Percentiles rank a stretch among this genome's conserved stretches.
phyloP scores from a whole-genome alignment of 1,140 invertebrate genomes.

The Luehdorfia chinensis region DNA sequence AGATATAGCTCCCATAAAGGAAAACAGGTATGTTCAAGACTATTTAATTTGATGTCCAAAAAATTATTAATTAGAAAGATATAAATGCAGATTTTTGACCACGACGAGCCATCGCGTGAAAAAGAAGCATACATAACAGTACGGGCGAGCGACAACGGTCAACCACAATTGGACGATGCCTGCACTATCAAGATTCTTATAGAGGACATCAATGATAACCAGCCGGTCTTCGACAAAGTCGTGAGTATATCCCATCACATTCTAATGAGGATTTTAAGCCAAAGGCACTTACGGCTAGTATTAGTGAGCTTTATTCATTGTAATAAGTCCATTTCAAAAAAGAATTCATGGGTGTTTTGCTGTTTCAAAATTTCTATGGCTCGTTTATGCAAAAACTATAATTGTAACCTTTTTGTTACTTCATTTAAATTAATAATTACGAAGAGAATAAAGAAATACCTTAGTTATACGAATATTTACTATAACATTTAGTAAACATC shows the following conservation, averaged over 20 bases:
- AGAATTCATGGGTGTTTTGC: background rate
- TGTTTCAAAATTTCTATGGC: no score
- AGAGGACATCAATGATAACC: constrained; percentile 92
- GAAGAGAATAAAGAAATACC: no score
- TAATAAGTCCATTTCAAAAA: background rate
- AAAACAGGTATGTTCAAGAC: no score
- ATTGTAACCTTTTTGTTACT: no score
- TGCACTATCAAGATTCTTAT: constrained; percentile 93
- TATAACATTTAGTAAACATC: no score
- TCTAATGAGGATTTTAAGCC: background rate
- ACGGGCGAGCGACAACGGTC: constrained; percentile 91
- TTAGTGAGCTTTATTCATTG: background rate
- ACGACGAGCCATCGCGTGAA: constrained; percentile 90
- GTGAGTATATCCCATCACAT: constrained; percentile 46
- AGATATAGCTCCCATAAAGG: no score
- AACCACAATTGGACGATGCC: constrained; percentile 88
- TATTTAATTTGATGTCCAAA: no score
- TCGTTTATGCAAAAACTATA: no score
- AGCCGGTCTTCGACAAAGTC: constrained; percentile 90
- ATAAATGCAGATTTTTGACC: constrained; percentile 82
- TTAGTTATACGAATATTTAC: no score
- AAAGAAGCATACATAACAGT: constrained; percentile 87
- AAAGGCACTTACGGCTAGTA: constrained; percentile 6
- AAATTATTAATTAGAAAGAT: background rate
- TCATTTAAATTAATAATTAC: no score